Base-by-base conservation (phyloP, 37 sponge, comb jelly and placozoan genomes). In the Theonella swinhoei region DNA sequence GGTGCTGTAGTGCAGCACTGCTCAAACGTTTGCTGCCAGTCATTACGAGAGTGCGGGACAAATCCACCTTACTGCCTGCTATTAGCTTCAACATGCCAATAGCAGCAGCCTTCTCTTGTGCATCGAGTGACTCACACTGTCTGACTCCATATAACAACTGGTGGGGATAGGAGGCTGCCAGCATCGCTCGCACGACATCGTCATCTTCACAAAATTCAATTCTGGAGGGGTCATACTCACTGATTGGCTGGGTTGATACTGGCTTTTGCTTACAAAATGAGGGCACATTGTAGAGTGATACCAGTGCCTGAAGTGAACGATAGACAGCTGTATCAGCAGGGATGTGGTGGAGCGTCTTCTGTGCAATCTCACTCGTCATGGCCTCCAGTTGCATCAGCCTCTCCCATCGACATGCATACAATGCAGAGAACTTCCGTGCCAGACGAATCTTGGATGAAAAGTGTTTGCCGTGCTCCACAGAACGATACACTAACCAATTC, bases 151-250 rank as follows among this genome's bases (percentile, higher is more conserved):
- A 30, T 1, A 92, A 25, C 7, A 88, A 2, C 25, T 85, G 68
- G 69, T 80, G 61, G 7, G 63, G 19, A 37, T 88, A 92, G 22
- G 90, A 80, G 17, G 90, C 86, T 17, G 72, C 77, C 30, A 92
- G 19, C 1, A 92, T 80, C 28, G 77, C 70, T 42, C 79, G 83
- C 2, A 88, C 17, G n/a, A 76, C 28, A 24, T 36, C n/a, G 2
- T 40, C 54, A 42, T 91, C 73, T 0, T 77, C 77, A 71, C 87
- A 85, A 38, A 84, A 74, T 4, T 74, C 42, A 20, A 76, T 35
- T 39, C 68, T 47, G 39, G 39, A 24, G 40, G 3, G 25, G 67
- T 40, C 17, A 19, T 14, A 4, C 24, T n/a, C 22, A 0, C 20
- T 28, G 2, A 29, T 8, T 70, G 68, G 33, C 14, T 38, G 7